Evolutionary conservation across 2,797 vertebrate species (phyloP).

Genomic region (Darevskia nairensis): DNA sequence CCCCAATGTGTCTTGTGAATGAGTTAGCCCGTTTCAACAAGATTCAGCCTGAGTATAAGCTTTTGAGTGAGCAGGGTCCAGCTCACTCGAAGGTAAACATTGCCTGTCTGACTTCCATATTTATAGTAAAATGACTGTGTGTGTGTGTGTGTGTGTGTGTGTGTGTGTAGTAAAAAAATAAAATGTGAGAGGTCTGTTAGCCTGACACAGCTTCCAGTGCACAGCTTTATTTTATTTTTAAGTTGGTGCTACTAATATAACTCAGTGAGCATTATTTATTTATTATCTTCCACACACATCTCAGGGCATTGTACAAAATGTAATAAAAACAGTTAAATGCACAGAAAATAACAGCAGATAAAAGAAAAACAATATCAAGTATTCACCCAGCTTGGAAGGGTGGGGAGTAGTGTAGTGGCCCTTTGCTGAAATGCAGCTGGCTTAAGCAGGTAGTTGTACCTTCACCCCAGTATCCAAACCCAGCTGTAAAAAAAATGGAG

Average conservation of each 20-base stretch:
- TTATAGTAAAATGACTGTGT: neutral
- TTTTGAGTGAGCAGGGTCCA: constrained; percentile 93
- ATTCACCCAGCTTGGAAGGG: no score
- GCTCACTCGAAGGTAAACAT: constrained; percentile 91
- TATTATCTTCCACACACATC: no score
- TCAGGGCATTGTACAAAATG: no score
- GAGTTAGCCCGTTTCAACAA: constrained; percentile 99
- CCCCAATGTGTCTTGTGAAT: constrained; percentile 98
- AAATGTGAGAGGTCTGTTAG: neutral
- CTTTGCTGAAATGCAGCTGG: neutral
- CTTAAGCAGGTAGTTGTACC: neutral
- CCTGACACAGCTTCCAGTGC: neutral
- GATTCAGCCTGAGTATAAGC: constrained; percentile 94
- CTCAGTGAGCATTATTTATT: neutral
- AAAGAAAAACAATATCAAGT: neutral
- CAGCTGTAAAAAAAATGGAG: neutral
- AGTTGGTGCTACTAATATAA: neutral
- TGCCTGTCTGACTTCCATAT: neutral
- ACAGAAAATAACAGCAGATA: neutral
- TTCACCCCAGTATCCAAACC: neutral
- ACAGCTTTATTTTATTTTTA: neutral
- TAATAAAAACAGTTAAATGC: no score
- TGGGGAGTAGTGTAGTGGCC: neutral
- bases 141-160: neutral
- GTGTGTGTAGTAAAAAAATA: neutral